Evolutionary conservation across 1,140 invertebrate species (phyloP), one percentile per base, ranked within the genome.

Genomic region (Laupala kohalensis): DNA sequence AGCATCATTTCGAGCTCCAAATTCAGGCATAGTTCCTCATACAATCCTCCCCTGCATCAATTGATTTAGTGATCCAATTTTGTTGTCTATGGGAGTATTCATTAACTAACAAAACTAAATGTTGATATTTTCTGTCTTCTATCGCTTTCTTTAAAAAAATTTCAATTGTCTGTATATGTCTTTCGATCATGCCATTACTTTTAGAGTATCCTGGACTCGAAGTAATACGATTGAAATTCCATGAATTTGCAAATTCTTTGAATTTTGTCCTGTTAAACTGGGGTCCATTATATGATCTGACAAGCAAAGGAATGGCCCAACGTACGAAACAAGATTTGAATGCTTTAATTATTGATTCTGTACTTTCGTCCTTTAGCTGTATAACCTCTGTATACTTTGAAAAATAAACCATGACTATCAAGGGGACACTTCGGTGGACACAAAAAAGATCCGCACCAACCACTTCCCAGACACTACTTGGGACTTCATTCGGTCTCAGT

Each of bases 211-310:
- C 69, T 5, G 79, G 81, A 75, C 78, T 80, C 63, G 75, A 77
- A 0, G 78, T 81, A 23, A 76, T 69, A 62, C 80, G 76, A 83
- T 79, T 23, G n/a, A n/a, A n/a, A n/a, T 76, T 74, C 77, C 78
- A 82, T 2, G 77, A 70, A 30, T 77, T 73, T 12, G 77, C 73
- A 75, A 83, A 83, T 64, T 77, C 53, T 73, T 66, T 64, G 66
- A 82, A 81, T 25, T 78, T 68, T 19, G n/a, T 13, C 5, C 28
- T 68, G 15, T 6, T 24, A 28, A 26, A 68, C 15, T 70, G 70
- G 37, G 74, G 23, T 37, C 67, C 76, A 62, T 75, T 74, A 66
- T 76, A 73, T 37, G 62, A 29, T 26, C 69, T 37, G 4, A 75
- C 4, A 23, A 25, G 28, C 24, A 72, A 65, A 4, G 74, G 74